Conservation (phyloP, 2,113 vertebrate species). For the Micronycteris hirsuta region DNA sequence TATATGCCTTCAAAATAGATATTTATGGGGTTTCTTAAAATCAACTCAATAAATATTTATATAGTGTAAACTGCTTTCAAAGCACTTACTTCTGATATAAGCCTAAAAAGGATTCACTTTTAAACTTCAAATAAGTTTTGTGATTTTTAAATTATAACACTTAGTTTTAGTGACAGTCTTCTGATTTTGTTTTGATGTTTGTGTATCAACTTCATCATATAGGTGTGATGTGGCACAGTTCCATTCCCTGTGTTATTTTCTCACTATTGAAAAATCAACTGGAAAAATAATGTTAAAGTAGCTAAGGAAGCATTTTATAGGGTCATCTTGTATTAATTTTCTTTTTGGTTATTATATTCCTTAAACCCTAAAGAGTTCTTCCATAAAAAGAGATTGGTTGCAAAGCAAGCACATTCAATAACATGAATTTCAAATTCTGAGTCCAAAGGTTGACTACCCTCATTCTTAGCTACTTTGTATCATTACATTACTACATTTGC, state of each 20-base stretch:
- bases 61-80: not conserved
- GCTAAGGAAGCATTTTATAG: not conserved
- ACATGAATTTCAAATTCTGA: not conserved
- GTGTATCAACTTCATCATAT: not conserved
- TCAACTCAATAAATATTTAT: not conserved
- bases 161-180: conserved; percentile 10
- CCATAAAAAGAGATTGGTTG: not conserved
- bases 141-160: not conserved
- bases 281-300: not conserved
- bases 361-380: not conserved
- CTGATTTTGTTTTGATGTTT: conserved; percentile 2
- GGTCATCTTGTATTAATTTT: not conserved
- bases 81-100: not conserved
- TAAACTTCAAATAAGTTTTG: not conserved
- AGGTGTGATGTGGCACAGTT: not conserved
- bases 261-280: not conserved
- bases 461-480: not conserved
- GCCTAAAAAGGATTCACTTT: not conserved
- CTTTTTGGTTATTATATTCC: not conserved
- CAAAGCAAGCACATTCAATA: not conserved
- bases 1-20: not conserved
- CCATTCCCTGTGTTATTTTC: not conserved
- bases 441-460: not conserved
- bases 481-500: not conserved
- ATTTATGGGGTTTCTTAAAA: not conserved